Evolutionary conservation across 2,888 invertebrate species (phyloP), one percentile per base, ranked within the genome.

Genomic region (Sialis lutaria): DNA sequence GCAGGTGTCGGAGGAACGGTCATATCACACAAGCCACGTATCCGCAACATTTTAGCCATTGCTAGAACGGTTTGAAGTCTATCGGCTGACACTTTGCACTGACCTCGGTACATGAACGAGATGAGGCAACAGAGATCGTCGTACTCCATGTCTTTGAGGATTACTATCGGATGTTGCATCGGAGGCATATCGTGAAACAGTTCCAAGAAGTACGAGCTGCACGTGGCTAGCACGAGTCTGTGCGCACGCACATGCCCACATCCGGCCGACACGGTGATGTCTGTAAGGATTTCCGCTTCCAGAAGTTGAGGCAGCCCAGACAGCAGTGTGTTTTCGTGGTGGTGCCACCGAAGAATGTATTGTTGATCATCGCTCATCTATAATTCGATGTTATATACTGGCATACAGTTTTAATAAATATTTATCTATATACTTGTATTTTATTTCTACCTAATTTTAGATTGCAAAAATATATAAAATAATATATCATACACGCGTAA

Each of bases 181-280:
- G 75, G 67, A 55, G 75, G 77, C 60, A 82, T 67, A 57, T 82
- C 82, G 83, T 83, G 63, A 68, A 90, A 89, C 51, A 90, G 69
- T 58, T 88, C 86, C 56, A 87, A 80, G 64, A 91, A 91, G 68
- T 91, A 91, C 54, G 82, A 81, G 65, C 90, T 90, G 67, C 91
- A 90, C 52, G 89, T 86, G 31, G 90, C 90, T 48, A 91, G 69
- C 45, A 91, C 84, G 45, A 91, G 77, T 57, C 80, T 77, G 65
- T 91, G 91, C 1, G 90, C 91, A 56, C 80, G 80, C 53, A 91
- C 70, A n/a, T 81, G 79, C 50, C 83, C 78, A 22, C 87, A 85
- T 55, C 82, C 86, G 5, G 89, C 89, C 53, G 86, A 86, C 42
- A 91, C 70, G 8, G 89, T 90, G 44, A 90, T 87, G 64, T 90